Base-by-base conservation (phyloP, 2,888 invertebrate species). In the Mactromeris polynyma region DNA sequence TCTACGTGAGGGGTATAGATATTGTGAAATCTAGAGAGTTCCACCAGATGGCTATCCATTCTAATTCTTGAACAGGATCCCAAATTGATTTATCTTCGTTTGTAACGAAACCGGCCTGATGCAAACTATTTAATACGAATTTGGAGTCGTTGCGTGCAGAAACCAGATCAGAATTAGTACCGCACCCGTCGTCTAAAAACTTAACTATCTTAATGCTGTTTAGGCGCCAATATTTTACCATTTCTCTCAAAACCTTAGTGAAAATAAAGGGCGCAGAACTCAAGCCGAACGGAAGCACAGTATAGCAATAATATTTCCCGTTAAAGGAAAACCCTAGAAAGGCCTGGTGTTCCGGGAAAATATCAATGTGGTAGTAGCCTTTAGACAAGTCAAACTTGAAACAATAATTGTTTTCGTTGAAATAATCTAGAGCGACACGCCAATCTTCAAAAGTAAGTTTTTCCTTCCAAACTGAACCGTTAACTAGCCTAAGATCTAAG, bases 111-210 rank as follows among this genome's bases (percentile, higher is more conserved):
- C 54, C 54, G 1, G 42, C 11, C n/a, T 79, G 40, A 9, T 26
- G 21, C 4, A 79, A 36, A 21, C 33, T 81, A 6, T 81, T 19
- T 51, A 33, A 51, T 17, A 81, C 81, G 51, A 81, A 81, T 2
- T n/a, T 33, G 3, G 81, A 2, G 21, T 81, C 81, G 14, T 31
- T 51, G 11, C 3, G 1, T 2, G 81, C 33, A 81, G 9, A 2
- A 31, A 4, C 3, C 1, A 51, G 21, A 33, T 51, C 21, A n/a
- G n/a, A 6, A 26, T 79, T 79, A 26, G 42, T 11, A 2, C 79
- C 79, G 42, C 79, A 79, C n/a, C 79, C 81, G 21, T 81, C 81
- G 40, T 81, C 81, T 31, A 81, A 38, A 54, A 51, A 81, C 31
- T 51, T 54, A 26, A 80, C 46, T n/a, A 81, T 51, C n/a, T 54